Conservation (phyloP, 2,113 vertebrate genomes). For the Pongo pygmaeus region DNA sequence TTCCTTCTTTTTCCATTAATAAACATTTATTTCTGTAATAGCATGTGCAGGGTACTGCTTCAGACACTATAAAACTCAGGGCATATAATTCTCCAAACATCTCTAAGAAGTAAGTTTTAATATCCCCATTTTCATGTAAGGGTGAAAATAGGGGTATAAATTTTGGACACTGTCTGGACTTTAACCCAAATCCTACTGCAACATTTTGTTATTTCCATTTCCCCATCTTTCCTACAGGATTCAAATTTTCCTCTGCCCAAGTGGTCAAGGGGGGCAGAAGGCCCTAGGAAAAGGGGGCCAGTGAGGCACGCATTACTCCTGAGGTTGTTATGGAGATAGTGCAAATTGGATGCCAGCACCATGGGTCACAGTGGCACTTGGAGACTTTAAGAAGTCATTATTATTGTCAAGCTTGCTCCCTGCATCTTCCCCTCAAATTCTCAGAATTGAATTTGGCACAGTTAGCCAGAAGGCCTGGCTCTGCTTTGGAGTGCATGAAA, state of each 20-base stretch:
- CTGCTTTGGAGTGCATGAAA: background rate
- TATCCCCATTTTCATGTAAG: background rate
- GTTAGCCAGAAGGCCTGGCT: background rate
- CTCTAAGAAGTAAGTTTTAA: background rate
- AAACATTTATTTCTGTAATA: constrained; percentile 50
- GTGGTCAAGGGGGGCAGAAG: background rate
- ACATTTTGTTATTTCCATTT: background rate
- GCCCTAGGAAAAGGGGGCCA: background rate
- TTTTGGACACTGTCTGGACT: background rate
- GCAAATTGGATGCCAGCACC: background rate
- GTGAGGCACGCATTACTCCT: background rate
- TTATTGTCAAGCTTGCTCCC: background rate
- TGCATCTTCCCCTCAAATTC: background rate
- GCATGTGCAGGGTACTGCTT: background rate
- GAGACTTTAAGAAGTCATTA: background rate
- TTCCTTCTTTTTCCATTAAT: constrained; percentile 31
- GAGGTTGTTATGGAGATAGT: background rate
- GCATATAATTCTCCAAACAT: constrained; percentile 25
- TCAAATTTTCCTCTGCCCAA: background rate
- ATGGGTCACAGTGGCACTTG: background rate
- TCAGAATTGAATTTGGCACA: background rate
- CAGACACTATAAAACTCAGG: constrained; percentile 50
- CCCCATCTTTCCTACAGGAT: background rate
- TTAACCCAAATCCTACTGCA: background rate
- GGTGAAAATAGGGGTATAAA: background rate